Percentiles rank a stretch among this genome's conserved stretches.
Conservation (phyloP, 37 sponge, comb jelly and placozoan species). For the Cliona cf. orientalis region DNA sequence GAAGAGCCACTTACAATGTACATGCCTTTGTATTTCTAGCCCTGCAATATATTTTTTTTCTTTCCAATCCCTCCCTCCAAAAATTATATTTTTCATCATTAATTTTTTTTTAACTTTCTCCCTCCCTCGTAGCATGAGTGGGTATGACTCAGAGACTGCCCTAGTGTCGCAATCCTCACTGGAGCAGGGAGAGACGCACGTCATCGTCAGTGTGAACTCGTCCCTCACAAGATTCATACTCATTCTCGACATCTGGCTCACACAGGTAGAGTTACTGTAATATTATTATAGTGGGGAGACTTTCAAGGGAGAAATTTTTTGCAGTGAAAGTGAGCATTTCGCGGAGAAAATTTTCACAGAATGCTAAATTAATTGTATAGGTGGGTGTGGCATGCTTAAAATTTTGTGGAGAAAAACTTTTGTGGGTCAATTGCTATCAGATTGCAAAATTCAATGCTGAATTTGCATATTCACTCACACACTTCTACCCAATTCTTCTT, state of each 20-base stretch:
- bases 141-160: slow-evolving; percentile 36
- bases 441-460: no score
- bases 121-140: slow-evolving; percentile 22
- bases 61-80: slow-evolving; percentile 24
- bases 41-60: background rate
- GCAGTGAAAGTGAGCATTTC: no score
- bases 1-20: background rate
- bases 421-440: no score
- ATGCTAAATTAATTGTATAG: no score
- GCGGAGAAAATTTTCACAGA: no score
- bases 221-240: slow-evolving; percentile 60
- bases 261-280: slow-evolving; percentile 49
- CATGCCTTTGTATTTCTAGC: background rate
- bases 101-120: background rate
- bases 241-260: slow-evolving; percentile 69
- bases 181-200: background rate
- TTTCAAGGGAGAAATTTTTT: no score
- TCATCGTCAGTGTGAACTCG: slow-evolving; percentile 25
- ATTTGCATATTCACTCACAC: background rate
- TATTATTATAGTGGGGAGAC: no score
- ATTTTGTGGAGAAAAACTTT: no score
- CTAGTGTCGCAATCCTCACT: slow-evolving; percentile 49
- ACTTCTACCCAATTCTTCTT: background rate
- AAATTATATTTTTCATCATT: background rate
- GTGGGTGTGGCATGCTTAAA: no score